Evolutionary conservation across 1,140 invertebrate species (phyloP), one percentile per base, ranked within the genome.

Genomic region (Ruditapes philippinarum): DNA sequence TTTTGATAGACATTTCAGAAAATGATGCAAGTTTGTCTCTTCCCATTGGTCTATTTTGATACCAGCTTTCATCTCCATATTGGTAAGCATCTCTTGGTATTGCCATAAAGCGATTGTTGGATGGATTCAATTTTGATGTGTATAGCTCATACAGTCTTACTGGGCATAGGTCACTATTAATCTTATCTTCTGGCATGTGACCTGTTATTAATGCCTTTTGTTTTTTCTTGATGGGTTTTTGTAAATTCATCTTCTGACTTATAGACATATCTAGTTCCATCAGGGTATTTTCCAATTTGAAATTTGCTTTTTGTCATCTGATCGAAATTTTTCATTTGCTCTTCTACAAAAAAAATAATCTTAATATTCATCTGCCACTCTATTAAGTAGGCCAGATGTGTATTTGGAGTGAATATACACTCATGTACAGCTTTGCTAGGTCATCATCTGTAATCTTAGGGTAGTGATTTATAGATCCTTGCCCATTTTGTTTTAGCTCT

Each of bases 101-200:
- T 33, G 84, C 86, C 86, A 86, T 89, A 0, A 91, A 76, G 19
- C 74, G 19, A 25, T 86, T 51, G 49, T 57, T 87, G 2, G 51
- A 38, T 42, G 89, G 89, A 70, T 90, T 70, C 31, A 87, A 36
- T 74, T 82, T 85, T 2, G n/a, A 36, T 11, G 87, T 12, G 28
- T 90, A 90, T 33, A n/a, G 60, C 36, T 49, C 7, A 31, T 60
- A 90, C 0, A 38, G 79, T 2, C 28, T 49, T 0, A 90, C 83
- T 38, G 89, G 89, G 33, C 82, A 90, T 7, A 5, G 31, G 25
- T 54, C n/a, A 31, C 0, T 57, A 31, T 80, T 80, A 14, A 22
- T n/a, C 1, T 17, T 36, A 57, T 80, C 49, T 36, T 11, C 49
- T 57, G 51, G 49, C 76, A 57, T 80, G 36, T 80, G 76, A 11